phyloP scores from a whole-genome alignment of 2,888 invertebrate species.

The Eutolmus rufibarbis region DNA sequence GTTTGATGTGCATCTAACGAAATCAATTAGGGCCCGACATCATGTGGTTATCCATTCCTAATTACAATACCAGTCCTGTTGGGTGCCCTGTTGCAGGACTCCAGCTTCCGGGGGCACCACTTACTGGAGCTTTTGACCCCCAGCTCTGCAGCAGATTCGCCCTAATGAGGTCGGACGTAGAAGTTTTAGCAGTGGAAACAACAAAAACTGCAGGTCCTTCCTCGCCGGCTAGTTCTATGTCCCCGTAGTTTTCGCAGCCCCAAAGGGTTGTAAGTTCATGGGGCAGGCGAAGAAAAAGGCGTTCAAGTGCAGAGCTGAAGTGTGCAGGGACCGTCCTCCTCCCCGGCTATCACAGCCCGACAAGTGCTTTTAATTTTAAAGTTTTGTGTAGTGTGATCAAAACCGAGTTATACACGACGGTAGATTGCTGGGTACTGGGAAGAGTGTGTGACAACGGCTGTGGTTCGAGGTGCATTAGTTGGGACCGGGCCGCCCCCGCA shows the following conservation, averaged over 20 bases:
- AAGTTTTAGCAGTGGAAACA: slow-evolving; percentile 11
- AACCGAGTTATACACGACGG: slow-evolving; percentile 23
- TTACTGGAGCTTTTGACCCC: slow-evolving; percentile 19
- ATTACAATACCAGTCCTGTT: slow-evolving; percentile 18
- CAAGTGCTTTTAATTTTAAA: slow-evolving; percentile 39
- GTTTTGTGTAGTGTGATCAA: slow-evolving; percentile 36
- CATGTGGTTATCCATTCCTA: slow-evolving; percentile 10
- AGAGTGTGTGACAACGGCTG: slow-evolving; percentile 16
- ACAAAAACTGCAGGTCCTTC: neutral
- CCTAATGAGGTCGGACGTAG: slow-evolving; percentile 25
- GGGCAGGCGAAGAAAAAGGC: slow-evolving; percentile 12
- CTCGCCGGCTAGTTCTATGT: neutral
- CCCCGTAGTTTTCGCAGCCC: neutral
- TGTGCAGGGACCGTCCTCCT: neutral
- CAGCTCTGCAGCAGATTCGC: slow-evolving; percentile 3
- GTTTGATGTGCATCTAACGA: slow-evolving; percentile 33
- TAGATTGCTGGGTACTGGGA: neutral
- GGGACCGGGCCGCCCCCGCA: neutral
- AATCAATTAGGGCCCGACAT: slow-evolving; percentile 30
- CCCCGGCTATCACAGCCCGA: neutral
- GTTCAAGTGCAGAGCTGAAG: neutral
- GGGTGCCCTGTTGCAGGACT: neutral
- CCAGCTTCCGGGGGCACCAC: slow-evolving; percentile 8
- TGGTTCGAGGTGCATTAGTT: neutral
- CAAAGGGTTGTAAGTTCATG: neutral